A percentile compares a stretch with the other conserved stretches of the same genome.
phyloP scores from a whole-genome alignment of 1,140 invertebrate species.

The Parasteatoda tepidariorum region DNA sequence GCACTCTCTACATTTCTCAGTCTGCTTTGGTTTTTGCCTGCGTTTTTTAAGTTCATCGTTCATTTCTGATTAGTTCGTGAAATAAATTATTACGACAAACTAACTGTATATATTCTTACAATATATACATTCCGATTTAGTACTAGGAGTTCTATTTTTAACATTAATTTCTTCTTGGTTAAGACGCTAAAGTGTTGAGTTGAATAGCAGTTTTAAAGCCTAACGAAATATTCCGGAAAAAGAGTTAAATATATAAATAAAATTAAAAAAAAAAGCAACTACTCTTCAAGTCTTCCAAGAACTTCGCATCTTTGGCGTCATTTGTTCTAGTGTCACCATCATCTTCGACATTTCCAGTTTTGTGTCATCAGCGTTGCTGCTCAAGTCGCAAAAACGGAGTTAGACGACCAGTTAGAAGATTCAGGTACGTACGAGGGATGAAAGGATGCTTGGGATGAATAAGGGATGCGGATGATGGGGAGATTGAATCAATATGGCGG shows the following conservation, averaged over 20 bases:
- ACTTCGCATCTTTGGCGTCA: background rate
- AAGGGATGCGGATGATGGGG: slow-evolving; percentile 10
- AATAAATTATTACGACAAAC: background rate
- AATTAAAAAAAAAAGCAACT: slow-evolving; percentile 9
- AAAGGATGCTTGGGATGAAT: background rate
- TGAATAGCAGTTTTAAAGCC: background rate
- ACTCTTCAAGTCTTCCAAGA: slow-evolving; percentile 41
- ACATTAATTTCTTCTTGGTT: background rate
- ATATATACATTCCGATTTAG: background rate
- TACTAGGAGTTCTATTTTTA: background rate
- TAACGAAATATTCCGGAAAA: background rate
- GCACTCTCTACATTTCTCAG: slow-evolving; percentile 3
- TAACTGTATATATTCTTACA: background rate
- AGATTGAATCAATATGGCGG: slow-evolving; percentile 37
- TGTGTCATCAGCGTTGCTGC: background rate
- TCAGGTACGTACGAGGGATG: slow-evolving; percentile 24
- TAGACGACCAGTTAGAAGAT: slow-evolving; percentile 43
- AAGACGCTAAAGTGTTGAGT: background rate
- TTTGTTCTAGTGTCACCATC: background rate
- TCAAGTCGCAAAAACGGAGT: slow-evolving; percentile 44
- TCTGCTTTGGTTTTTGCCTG: slow-evolving; percentile 26
- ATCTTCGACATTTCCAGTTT: slow-evolving; percentile 3
- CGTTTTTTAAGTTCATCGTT: slow-evolving; percentile 4
- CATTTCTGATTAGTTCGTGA: slow-evolving; percentile 3
- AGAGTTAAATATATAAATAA: background rate